Conservation (phyloP, 2,888 invertebrate genomes). For the Phyllotreta striolata region DNA sequence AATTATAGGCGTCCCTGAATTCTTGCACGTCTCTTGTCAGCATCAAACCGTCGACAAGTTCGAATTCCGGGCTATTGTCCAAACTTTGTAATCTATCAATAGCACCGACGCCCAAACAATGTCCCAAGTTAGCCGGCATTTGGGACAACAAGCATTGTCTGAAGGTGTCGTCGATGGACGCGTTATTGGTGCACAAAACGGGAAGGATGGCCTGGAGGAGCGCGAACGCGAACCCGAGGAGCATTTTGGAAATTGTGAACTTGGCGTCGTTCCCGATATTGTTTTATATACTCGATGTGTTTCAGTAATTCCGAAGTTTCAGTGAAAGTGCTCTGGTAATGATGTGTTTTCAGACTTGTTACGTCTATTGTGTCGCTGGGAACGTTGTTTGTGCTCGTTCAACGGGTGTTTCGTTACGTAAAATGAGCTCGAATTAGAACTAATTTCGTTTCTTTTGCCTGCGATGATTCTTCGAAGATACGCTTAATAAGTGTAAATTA, state of each 20-base stretch:
- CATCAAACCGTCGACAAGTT: slow-evolving; percentile 70
- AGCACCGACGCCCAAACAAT: slow-evolving; percentile 75
- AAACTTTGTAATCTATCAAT: slow-evolving; percentile 71
- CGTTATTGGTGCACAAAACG: slow-evolving; percentile 12
- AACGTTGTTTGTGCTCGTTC: slow-evolving; percentile 25
- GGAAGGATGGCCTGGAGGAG: slow-evolving; percentile 22
- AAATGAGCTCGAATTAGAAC: background rate
- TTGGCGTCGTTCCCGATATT: slow-evolving; percentile 42
- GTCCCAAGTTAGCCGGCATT: slow-evolving; percentile 63
- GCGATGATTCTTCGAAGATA: background rate
- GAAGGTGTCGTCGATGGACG: slow-evolving; percentile 44
- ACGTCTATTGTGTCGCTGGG: slow-evolving; percentile 43
- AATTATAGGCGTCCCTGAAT: slow-evolving; percentile 71
- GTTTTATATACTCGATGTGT: slow-evolving; percentile 52
- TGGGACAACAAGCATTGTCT: slow-evolving; percentile 63
- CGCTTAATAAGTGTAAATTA: slow-evolving; percentile 3
- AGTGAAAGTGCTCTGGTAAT: slow-evolving; percentile 52
- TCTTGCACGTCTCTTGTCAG: slow-evolving; percentile 70
- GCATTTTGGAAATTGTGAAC: slow-evolving; percentile 47
- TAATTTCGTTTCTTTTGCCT: background rate
- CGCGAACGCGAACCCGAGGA: slow-evolving; percentile 21
- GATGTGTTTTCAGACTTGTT: slow-evolving; percentile 40
- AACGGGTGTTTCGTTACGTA: slow-evolving; percentile 18
- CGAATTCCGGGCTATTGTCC: slow-evolving; percentile 72
- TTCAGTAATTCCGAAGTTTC: slow-evolving; percentile 48